These are phyloP conservation scores for Callipepla californica DNA, from an alignment of 2,113 vertebrate genomes.

Conservation along the genomic window DNA sequence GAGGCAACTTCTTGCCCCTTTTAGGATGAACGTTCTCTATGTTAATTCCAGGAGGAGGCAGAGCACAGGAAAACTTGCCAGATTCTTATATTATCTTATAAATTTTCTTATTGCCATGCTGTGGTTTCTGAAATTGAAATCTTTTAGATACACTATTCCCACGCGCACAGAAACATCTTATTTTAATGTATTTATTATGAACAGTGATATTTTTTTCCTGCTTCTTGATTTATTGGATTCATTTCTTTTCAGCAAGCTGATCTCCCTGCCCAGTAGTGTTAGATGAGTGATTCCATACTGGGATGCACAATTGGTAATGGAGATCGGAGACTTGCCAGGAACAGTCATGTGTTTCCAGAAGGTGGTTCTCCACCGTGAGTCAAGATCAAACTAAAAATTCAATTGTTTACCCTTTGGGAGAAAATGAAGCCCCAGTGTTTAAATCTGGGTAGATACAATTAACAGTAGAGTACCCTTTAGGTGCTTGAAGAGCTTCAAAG, in stretches of 20 bases:
- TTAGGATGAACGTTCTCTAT: not conserved
- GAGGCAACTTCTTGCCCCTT: not conserved
- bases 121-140: slow-evolving; percentile 5
- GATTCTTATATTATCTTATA: slow-evolving; percentile 2
- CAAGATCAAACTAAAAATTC: not conserved
- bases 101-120: not conserved
- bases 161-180: not conserved
- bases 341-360: not conserved
- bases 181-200: not conserved
- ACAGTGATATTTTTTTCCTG: fast-evolving
- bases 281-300: not conserved
- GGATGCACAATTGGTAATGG: not conserved
- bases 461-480: not conserved
- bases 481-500: not conserved
- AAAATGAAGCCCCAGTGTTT: not conserved
- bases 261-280: not conserved
- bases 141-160: not conserved
- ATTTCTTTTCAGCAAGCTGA: not conserved
- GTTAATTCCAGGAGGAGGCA: not conserved
- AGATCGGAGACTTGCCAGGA: not conserved
- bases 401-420: not conserved
- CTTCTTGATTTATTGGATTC: not conserved
- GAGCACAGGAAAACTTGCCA: not conserved
- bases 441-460: not conserved
- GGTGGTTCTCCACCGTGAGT: not conserved